These are phyloP conservation scores for Leptinotarsa peninsularis DNA, from an alignment of 2,888 invertebrate genomes.

Conservation along the genomic window DNA sequence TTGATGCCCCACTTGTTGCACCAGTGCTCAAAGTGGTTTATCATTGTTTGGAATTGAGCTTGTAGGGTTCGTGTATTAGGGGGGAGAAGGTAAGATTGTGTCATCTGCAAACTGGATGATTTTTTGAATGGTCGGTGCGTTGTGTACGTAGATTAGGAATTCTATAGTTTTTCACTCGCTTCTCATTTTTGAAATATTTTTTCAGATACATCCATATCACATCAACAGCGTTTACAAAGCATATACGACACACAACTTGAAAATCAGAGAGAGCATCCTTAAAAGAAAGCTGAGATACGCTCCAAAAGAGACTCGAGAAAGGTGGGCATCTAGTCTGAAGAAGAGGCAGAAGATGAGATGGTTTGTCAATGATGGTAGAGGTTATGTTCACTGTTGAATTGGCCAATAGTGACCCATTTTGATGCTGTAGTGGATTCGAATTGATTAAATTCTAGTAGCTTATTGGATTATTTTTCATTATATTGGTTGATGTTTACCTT, in stretches of 20 bases:
- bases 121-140: too few species aligned
- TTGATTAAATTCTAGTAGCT: not conserved
- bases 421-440: not conserved
- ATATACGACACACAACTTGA: conserved; percentile 54
- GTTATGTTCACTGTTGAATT: conserved; percentile 35
- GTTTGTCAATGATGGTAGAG: conserved; percentile 44
- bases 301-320: conserved; percentile 49
- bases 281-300: conserved; percentile 52
- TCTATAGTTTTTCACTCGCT: not conserved
- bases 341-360: conserved; percentile 54
- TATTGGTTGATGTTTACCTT: not conserved
- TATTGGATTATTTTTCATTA: not conserved
- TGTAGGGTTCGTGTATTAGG: too few species aligned
- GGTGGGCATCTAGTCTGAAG: conserved; percentile 50
- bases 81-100: too few species aligned
- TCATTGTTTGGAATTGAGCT: too few species aligned
- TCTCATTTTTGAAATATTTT: not conserved
- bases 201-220: conserved; percentile 56
- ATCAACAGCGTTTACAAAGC: conserved; percentile 52
- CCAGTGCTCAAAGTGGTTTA: too few species aligned
- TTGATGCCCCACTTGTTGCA: too few species aligned
- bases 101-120: too few species aligned
- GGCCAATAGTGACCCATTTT: not conserved
- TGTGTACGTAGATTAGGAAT: not conserved
- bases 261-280: conserved; percentile 56